Evolutionary conservation across 2,113 vertebrate genomes (phyloP).

Genomic region (Colius striatus): DNA sequence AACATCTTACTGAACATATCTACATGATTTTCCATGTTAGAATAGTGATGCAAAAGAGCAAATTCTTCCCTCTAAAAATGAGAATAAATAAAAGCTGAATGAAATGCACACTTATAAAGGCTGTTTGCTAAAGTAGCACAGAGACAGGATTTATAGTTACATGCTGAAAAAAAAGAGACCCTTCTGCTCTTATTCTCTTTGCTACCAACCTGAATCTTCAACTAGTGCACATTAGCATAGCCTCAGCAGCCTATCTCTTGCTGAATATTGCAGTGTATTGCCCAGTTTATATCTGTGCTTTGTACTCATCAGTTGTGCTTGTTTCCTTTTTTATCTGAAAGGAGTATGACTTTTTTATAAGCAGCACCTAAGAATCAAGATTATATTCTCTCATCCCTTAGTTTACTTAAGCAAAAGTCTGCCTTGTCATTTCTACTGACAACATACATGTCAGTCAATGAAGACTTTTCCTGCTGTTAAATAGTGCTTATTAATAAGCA

Average conservation of each 20-base stretch:
- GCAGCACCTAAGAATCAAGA: neutral
- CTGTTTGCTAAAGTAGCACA: neutral
- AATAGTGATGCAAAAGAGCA: neutral
- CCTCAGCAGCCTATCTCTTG: neutral
- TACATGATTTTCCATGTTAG: neutral
- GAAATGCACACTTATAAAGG: neutral
- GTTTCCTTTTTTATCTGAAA: neutral
- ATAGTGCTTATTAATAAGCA: neutral
- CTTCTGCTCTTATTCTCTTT: neutral
- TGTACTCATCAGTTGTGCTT: neutral
- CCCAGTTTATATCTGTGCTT: neutral
- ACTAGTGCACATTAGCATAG: neutral
- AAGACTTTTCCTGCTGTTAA: neutral
- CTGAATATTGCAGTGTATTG: neutral
- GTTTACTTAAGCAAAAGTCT: neutral
- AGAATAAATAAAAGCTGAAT: neutral
- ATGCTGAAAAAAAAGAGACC: neutral
- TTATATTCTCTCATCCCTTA: neutral
- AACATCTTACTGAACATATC: neutral
- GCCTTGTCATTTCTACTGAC: neutral
- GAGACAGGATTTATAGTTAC: neutral
- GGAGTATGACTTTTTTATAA: neutral
- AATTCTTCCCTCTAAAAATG: neutral
- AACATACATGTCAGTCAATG: neutral
- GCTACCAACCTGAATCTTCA: neutral